Evolutionary conservation across 23 tunicate species (phyloP).

Genomic region (Halocynthia aurantium): DNA sequence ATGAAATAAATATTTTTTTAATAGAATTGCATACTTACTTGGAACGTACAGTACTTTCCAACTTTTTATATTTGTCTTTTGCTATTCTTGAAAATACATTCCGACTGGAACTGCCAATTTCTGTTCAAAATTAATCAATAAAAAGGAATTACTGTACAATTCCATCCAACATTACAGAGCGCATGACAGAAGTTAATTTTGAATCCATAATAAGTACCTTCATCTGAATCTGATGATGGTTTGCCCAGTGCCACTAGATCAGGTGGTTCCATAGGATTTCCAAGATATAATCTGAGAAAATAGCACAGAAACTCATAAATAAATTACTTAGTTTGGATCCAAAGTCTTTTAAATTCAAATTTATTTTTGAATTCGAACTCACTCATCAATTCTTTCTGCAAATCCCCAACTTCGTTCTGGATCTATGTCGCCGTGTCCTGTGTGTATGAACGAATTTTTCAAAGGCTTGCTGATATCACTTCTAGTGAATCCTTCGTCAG

Average conservation of each 20-base stretch:
- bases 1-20: no score
- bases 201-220: neutral
- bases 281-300: constrained; percentile 63
- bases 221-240: neutral
- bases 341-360: neutral
- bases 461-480: constrained; percentile 84
- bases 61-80: constrained; percentile 17
- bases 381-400: constrained; percentile 73
- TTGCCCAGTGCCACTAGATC: constrained; percentile 55
- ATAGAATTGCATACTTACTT: neutral
- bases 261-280: constrained; percentile 95
- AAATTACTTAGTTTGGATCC: no score
- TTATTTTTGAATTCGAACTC: neutral
- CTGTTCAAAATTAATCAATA: neutral
- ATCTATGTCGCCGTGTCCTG: constrained; percentile 84
- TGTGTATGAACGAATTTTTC: constrained; percentile 81
- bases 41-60: constrained; percentile 11
- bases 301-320: no score
- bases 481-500: constrained; percentile 1
- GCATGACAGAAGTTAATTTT: neutral
- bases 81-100: constrained; percentile 4
- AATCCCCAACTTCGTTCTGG: constrained; percentile 77
- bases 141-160: neutral
- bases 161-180: neutral
- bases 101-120: neutral